Base-by-base conservation (phyloP, 2,888 invertebrate genomes). In the Pheosia tremula region DNA sequence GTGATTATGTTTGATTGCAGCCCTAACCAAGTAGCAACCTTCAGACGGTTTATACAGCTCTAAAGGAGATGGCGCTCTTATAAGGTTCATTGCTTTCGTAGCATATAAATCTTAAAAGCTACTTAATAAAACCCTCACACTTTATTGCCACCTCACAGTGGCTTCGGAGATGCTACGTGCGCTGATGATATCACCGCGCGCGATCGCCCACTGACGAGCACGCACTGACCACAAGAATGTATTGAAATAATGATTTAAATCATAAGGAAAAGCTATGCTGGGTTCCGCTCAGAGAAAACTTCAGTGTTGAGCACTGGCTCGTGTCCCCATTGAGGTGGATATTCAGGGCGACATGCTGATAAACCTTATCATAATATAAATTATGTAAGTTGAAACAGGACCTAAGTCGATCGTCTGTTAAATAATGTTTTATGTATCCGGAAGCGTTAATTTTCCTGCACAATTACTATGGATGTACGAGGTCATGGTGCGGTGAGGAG, bases 361-460 rank as follows among this genome's bases (percentile, higher is more conserved):
- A 24, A 24, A 24, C 24, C 24, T 2, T 24, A 24, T 24, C 24
- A 24, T 1, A 0, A 24, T 24, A 24, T 24, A 24, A 24, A 24
- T 24, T 0, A 24, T 24, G 24, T 24, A 24, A 24, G 24, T 24
- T 24, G 24, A 24, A 24, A 41, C 8, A 47, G n/a, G 5, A 24
- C 1, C 4, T n/a, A 47, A 47, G n/a, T 47, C 47, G 47, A 47
- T 47, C 10, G 43, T 47, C n/a, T n/a, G 9, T 11, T 47, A 47
- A 9, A 45, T 71, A 72, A 62, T 68, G 67, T 71, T 72, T 68
- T 69, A 76, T 72, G 63, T 71, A 74, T 75, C 67, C 79, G 80
- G 81, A 81, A 82, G 77, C 69, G 60, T 60, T 68, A 62, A 70
- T 82, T 82, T 81, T 79, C 81, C 81, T 79, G 68, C 67, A 69